A percentile compares a stretch with the other conserved stretches of the same genome.
phyloP scores from a whole-genome alignment of 2,797 vertebrate genomes.

The Oreochromis grahami region DNA sequence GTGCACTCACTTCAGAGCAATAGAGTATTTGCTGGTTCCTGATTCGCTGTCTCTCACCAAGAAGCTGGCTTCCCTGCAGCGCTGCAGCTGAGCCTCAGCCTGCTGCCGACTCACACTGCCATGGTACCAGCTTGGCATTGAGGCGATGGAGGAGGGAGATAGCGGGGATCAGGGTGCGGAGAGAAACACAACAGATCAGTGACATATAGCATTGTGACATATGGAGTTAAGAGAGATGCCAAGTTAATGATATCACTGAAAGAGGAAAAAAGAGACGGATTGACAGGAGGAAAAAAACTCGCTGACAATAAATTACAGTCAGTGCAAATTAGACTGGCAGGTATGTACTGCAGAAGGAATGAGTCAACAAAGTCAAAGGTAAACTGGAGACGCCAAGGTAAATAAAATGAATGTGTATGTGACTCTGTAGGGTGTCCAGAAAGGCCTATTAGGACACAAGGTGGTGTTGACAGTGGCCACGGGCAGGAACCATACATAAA shows the following conservation, averaged over 20 bases:
- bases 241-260: slow-evolving; percentile 14
- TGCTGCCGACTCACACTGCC: slow-evolving; percentile 89
- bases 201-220: slow-evolving; percentile 43
- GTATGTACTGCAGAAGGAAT: background rate
- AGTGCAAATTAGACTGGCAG: background rate
- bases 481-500: slow-evolving; percentile 27
- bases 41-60: slow-evolving; percentile 94
- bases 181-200: slow-evolving; percentile 42
- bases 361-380: slow-evolving; percentile 10
- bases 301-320: background rate
- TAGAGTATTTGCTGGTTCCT: slow-evolving; percentile 93
- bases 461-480: slow-evolving; percentile 27
- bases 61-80: slow-evolving; percentile 91
- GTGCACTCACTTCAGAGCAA: slow-evolving; percentile 89
- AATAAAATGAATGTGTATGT: background rate
- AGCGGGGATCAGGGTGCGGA: background rate
- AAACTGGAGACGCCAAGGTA: background rate
- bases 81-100: slow-evolving; percentile 89
- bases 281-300: background rate
- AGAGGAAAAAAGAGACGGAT: background rate
- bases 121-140: slow-evolving; percentile 81
- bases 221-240: slow-evolving; percentile 49
- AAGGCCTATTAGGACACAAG: background rate
- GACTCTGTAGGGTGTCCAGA: background rate
- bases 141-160: background rate